Conservation (phyloP, 1,140 invertebrate genomes). For the Eumaeus atala region DNA sequence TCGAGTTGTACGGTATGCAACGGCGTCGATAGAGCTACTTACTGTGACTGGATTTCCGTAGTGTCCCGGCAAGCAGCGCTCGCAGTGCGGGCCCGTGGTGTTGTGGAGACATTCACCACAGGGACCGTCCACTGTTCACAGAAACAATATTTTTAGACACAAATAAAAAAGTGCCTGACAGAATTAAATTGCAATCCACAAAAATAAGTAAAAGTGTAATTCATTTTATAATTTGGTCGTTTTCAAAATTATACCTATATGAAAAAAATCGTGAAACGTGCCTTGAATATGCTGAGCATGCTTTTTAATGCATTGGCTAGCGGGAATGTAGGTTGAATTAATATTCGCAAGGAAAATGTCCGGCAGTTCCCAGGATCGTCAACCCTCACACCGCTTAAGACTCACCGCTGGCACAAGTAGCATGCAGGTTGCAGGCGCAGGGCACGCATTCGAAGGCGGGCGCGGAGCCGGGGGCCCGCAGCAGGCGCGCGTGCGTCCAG, state of each 20-base stretch:
- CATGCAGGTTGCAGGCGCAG: conserved; percentile 93
- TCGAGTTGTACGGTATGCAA: no score
- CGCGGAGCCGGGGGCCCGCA: conserved; percentile 73
- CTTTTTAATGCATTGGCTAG: no score
- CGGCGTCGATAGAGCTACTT: conserved; percentile 44
- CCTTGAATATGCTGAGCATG: no score
- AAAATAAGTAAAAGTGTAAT: no score
- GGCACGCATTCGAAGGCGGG: conserved; percentile 82
- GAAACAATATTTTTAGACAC: neutral
- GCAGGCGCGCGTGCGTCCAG: conserved; percentile 87
- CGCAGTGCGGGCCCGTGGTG: conserved; percentile 83
- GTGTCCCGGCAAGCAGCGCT: conserved; percentile 90
- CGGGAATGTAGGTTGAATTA: no score
- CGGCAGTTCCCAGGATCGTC: neutral
- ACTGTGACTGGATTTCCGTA: conserved; percentile 91
- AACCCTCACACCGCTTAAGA: neutral
- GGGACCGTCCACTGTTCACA: conserved; percentile 75
- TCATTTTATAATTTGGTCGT: no score
- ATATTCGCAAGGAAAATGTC: neutral
- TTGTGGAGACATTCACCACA: conserved; percentile 84
- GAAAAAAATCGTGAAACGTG: no score
- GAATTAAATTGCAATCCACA: no score
- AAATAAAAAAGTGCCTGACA: neutral
- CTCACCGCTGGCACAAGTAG: conserved; percentile 84
- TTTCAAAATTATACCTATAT: no score